phyloP scores from a whole-genome alignment of 2,888 invertebrate genomes.

The Mesorhabditis spiculigera region DNA sequence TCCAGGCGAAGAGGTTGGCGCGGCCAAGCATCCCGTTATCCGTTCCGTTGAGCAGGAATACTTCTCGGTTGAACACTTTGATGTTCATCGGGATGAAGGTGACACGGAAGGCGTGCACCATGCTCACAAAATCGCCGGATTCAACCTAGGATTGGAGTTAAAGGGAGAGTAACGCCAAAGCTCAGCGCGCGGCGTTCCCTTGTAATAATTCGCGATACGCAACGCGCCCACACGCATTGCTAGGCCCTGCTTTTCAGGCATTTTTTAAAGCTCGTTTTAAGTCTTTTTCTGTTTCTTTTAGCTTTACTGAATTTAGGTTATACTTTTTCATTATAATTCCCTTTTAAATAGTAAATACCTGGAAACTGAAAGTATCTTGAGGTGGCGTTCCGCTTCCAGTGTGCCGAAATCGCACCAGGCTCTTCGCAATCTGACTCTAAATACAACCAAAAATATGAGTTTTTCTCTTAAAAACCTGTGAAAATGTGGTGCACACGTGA shows the following conservation, averaged over 20 bases:
- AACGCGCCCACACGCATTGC: not conserved
- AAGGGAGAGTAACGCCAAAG: not conserved
- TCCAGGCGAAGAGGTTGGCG: slow-evolving; percentile 51
- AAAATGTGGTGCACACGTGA: slow-evolving; percentile 27
- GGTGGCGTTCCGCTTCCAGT: slow-evolving; percentile 36
- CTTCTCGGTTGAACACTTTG: slow-evolving; percentile 49
- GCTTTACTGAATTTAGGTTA: not conserved
- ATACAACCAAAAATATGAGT: not conserved
- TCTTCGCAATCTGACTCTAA: slow-evolving; percentile 39
- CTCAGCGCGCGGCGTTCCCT: not conserved
- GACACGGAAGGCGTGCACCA: slow-evolving; percentile 51
- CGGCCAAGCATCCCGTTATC: slow-evolving; percentile 35
- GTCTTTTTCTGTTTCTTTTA: no score
- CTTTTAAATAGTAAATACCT: slow-evolving; percentile 10
- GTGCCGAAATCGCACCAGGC: slow-evolving; percentile 51
- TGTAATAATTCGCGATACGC: not conserved
- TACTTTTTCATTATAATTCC: not conserved
- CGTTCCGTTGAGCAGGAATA: slow-evolving; percentile 54
- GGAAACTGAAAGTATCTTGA: slow-evolving; percentile 53
- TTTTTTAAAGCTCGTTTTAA: not conserved
- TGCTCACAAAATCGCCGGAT: slow-evolving; percentile 44
- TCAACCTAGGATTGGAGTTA: slow-evolving; percentile 31
- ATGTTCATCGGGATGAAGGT: slow-evolving; percentile 53
- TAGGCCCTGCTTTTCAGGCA: no score
- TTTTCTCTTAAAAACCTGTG: not conserved